Percentiles rank a stretch among this genome's conserved stretches.
phyloP scores from a whole-genome alignment of 1,140 invertebrate genomes.

The Ips nitidus region DNA sequence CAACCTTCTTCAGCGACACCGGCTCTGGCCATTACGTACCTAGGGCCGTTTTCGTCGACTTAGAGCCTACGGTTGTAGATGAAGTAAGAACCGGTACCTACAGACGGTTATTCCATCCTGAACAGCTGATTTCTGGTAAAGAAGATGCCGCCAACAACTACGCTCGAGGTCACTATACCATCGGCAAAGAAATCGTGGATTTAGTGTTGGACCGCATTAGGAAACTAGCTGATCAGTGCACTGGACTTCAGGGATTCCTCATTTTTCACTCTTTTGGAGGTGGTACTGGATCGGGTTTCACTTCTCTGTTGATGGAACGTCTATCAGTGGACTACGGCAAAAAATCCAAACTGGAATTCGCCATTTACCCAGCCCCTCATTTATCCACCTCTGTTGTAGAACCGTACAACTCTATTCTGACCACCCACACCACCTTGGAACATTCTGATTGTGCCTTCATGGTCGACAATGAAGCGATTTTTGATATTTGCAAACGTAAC shows the following conservation, averaged over 20 bases:
- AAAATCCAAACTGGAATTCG: background rate
- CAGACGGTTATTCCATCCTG: constrained; percentile 73
- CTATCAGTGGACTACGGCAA: background rate
- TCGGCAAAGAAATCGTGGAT: constrained; percentile 60
- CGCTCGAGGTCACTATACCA: constrained; percentile 80
- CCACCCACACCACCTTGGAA: constrained; percentile 78
- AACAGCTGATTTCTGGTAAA: constrained; percentile 75
- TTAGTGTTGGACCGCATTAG: constrained; percentile 53
- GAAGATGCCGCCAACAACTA: constrained; percentile 89
- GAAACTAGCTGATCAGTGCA: background rate
- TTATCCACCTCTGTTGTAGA: background rate
- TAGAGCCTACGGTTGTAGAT: constrained; percentile 76
- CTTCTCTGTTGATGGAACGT: background rate
- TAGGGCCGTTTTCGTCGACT: constrained; percentile 75
- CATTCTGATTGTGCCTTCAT: constrained; percentile 81
- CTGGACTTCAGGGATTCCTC: background rate
- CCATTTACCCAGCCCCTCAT: background rate
- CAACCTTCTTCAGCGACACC: constrained; percentile 62
- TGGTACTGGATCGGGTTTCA: background rate
- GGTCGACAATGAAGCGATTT: constrained; percentile 89
- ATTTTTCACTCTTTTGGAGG: background rate
- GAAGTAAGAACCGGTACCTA: constrained; percentile 76
- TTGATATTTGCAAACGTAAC: constrained; percentile 56
- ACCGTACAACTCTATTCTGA: background rate
- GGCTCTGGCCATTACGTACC: constrained; percentile 73